Percentiles rank a stretch among this genome's conserved stretches.
Conservation (phyloP, 2,113 vertebrate species). For the Athene cunicularia region DNA sequence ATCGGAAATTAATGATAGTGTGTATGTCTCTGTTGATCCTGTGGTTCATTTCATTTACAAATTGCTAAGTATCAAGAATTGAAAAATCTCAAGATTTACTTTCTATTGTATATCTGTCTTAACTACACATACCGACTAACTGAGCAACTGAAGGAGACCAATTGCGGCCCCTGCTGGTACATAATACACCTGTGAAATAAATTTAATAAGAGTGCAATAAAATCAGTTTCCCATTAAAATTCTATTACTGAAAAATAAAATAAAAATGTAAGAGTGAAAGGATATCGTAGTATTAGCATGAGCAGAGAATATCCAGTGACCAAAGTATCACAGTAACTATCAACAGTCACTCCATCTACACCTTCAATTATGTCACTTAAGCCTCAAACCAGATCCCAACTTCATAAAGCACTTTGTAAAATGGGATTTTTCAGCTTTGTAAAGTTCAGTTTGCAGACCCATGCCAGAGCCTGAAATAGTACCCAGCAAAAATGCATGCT, state of each 20-base stretch:
- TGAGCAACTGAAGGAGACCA: constrained; percentile 11
- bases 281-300: background rate
- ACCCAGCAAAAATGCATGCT: background rate
- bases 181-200: background rate
- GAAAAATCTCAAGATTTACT: background rate
- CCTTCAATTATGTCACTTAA: background rate
- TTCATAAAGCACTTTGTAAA: background rate
- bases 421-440: background rate
- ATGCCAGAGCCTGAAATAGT: background rate
- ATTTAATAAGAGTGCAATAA: background rate
- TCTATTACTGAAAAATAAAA: background rate
- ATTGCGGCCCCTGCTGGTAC: constrained; percentile 67
- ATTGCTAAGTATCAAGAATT: background rate
- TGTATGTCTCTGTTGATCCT: background rate
- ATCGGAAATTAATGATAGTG: background rate
- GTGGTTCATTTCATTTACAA: background rate
- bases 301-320: background rate
- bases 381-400: background rate
- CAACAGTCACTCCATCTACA: background rate
- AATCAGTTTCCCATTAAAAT: background rate
- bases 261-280: background rate
- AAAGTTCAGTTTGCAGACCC: background rate
- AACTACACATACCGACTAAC: background rate
- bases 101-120: background rate
- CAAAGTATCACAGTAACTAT: background rate